Percentiles rank a stretch among this genome's conserved stretches.
Conservation (phyloP, 2,888 invertebrate species). For the Darwinula stevensoni region DNA sequence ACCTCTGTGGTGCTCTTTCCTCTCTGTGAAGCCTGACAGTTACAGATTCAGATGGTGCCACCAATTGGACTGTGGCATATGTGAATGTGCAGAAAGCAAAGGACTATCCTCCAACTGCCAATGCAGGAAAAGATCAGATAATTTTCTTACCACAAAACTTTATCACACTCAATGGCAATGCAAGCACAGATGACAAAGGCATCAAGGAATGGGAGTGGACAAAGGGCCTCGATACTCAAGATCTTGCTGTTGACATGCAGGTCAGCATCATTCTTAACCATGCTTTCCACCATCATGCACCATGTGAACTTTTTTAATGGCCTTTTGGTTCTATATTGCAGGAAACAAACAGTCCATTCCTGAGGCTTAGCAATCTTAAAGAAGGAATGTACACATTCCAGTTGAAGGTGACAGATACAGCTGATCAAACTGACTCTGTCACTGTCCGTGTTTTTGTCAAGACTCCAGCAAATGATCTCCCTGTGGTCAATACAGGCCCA, state of each 20-base stretch:
- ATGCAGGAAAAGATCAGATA: conserved; percentile 68
- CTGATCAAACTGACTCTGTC: conserved; percentile 56
- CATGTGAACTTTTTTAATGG: conserved; percentile 4
- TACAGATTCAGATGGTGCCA: conserved; percentile 61
- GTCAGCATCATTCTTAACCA: conserved; percentile 14
- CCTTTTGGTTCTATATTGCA: conserved; percentile 14
- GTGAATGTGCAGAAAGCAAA: conserved; percentile 65
- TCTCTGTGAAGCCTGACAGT: conserved; percentile 30
- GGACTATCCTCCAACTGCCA: conserved; percentile 83
- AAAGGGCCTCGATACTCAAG: conserved; percentile 22
- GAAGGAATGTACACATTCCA: conserved; percentile 83
- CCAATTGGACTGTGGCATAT: conserved; percentile 55
- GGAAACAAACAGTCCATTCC: conserved; percentile 63
- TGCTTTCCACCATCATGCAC: not conserved
- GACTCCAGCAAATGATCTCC: conserved; percentile 55
- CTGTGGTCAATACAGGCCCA: conserved; percentile 25
- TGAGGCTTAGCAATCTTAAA: conserved; percentile 61
- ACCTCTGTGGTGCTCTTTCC: too few relatives aligned
- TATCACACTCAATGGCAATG: conserved; percentile 56
- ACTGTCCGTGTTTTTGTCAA: conserved; percentile 79
- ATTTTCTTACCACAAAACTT: conserved; percentile 61
- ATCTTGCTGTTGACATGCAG: conserved; percentile 63
- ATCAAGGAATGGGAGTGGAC: conserved; percentile 90
- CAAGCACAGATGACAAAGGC: conserved; percentile 73
- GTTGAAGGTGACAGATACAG: conserved; percentile 38